Evolutionary conservation across 92 coral and sea anemone species (phyloP).

Genomic region (Heliopora coerulea): DNA sequence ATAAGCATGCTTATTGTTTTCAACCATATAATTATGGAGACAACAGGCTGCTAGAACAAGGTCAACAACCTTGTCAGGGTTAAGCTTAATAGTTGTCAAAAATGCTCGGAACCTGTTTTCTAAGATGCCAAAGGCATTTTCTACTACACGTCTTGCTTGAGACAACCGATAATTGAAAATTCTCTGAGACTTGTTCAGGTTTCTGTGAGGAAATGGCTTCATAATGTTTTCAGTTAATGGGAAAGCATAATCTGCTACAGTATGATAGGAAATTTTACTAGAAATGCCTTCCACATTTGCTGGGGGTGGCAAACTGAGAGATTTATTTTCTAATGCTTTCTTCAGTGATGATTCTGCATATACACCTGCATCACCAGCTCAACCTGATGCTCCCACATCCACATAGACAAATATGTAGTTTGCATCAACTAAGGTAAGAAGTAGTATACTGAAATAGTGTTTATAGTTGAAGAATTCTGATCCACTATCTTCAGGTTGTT

Average conservation of each 20-base stretch:
- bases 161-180: constrained; percentile 53
- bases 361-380: constrained; percentile 66
- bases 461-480: constrained; percentile 53
- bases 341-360: constrained; percentile 44
- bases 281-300: constrained; percentile 38
- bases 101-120: constrained; percentile 47
- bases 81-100: constrained; percentile 34
- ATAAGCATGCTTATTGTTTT: neutral
- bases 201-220: constrained; percentile 52
- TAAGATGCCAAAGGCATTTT: constrained; percentile 57
- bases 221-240: constrained; percentile 4
- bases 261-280: constrained; percentile 28
- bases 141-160: constrained; percentile 47
- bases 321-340: constrained; percentile 40
- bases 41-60: constrained; percentile 50
- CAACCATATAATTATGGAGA: constrained; percentile 41
- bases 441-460: constrained; percentile 39
- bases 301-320: constrained; percentile 44
- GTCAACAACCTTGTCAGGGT: constrained; percentile 18
- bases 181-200: constrained; percentile 35
- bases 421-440: constrained; percentile 45
- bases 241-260: constrained; percentile 52
- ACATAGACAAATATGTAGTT: constrained; percentile 59
- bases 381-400: constrained; percentile 63
- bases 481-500: constrained; percentile 50